Conservation (phyloP, 92 coral and sea anemone genomes). For the Micromussa lordhowensis region DNA sequence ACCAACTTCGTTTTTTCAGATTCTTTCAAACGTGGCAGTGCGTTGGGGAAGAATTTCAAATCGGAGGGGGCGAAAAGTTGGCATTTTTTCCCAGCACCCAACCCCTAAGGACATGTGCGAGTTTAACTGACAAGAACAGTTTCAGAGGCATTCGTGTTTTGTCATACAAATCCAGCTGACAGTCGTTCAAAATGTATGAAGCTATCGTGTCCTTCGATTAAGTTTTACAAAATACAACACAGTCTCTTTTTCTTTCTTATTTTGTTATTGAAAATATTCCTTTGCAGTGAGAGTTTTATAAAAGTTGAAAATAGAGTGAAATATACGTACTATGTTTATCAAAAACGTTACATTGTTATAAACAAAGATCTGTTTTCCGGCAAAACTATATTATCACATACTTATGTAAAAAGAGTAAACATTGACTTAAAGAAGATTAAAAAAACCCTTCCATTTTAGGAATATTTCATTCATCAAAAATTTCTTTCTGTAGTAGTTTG, state of each 20-base stretch:
- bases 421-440: too few species aligned
- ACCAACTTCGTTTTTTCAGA: too few species aligned
- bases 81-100: not conserved
- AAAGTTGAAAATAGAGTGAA: not conserved
- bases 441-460: too few species aligned
- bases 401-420: not conserved
- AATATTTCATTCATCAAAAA: not conserved
- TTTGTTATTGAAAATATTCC: not conserved
- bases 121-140: not conserved
- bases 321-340: not conserved
- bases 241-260: not conserved
- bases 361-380: too few species aligned
- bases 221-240: not conserved
- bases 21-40: too few species aligned
- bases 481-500: not conserved
- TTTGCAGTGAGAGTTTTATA: not conserved
- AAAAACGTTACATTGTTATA: too few species aligned
- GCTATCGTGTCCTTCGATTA: not conserved
- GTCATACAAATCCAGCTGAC: not conserved
- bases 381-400: not conserved
- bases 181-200: too few species aligned
- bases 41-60: not conserved
- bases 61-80: not conserved
- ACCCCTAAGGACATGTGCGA: not conserved
- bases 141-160: not conserved